These are phyloP conservation scores for Valencia hispanica DNA, from an alignment of 2,797 vertebrate species.

Conservation along the genomic window DNA sequence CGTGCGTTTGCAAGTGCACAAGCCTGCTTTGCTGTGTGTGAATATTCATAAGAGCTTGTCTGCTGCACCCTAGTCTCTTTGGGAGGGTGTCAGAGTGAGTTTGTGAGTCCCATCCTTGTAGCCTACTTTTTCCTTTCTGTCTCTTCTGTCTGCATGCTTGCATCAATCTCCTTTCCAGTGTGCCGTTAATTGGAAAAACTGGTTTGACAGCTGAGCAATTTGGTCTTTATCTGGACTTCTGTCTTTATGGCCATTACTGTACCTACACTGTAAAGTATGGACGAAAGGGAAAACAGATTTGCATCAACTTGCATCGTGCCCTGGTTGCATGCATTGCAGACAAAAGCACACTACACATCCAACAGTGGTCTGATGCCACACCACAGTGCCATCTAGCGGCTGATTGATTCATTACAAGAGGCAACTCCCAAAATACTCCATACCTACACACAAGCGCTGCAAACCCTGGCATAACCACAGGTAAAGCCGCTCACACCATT, in stretches of 20 bases:
- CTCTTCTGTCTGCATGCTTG: constrained; percentile 52
- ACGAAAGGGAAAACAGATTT: constrained; percentile 60
- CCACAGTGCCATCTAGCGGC: constrained; percentile 73
- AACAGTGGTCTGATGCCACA: constrained; percentile 35
- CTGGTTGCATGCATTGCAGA: constrained; percentile 71
- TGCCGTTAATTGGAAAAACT: constrained; percentile 69
- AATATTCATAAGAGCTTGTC: constrained; percentile 60
- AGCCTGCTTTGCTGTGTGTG: constrained; percentile 51
- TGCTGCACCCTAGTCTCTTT: constrained; percentile 50
- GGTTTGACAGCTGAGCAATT: constrained; percentile 68
- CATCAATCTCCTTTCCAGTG: constrained; percentile 48
- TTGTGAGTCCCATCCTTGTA: constrained; percentile 47
- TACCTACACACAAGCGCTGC: not conserved
- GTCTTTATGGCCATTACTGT: constrained; percentile 76
- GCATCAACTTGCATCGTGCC: constrained; percentile 66
- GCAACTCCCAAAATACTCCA: constrained; percentile 31
- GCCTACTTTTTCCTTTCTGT: constrained; percentile 54
- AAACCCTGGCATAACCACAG: constrained; percentile 4
- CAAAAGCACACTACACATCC: constrained; percentile 55
- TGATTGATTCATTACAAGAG: not conserved
- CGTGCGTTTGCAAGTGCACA: constrained; percentile 47
- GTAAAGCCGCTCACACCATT: constrained; percentile 3
- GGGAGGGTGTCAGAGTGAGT: constrained; percentile 49
- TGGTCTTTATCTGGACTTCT: constrained; percentile 67
- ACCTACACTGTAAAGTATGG: constrained; percentile 61